Conservation (phyloP, 2,888 invertebrate genomes). For the Dolomedes plantarius region DNA sequence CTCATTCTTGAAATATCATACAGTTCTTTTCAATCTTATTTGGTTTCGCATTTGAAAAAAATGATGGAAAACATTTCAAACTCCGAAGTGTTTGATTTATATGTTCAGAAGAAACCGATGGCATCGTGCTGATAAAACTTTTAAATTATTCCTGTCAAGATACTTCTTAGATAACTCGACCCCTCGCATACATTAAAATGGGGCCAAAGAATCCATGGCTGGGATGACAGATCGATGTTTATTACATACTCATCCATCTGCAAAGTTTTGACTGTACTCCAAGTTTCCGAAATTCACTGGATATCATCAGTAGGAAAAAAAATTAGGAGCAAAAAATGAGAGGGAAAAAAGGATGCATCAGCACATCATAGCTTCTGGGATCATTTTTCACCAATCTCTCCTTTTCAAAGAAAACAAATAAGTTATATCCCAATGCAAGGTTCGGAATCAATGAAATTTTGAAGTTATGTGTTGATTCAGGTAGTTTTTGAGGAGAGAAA, state of each 20-base stretch:
- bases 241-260: conserved; percentile 40
- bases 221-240: conserved; percentile 51
- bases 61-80: no score
- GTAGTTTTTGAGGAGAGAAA: no score
- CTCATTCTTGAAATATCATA: no score
- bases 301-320: conserved; percentile 13
- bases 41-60: no score
- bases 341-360: background rate
- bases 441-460: no score
- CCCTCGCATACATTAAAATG: background rate
- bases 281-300: conserved; percentile 7
- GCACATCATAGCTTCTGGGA: conserved; percentile 35
- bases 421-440: background rate
- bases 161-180: background rate
- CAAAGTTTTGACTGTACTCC: conserved; percentile 26
- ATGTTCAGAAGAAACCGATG: no score
- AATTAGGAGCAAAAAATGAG: background rate
- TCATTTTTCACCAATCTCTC: conserved; percentile 54
- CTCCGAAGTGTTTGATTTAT: no score
- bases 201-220: background rate
- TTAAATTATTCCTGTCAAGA: background rate
- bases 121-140: no score
- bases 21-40: no score
- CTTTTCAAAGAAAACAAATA: background rate
- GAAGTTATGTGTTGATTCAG: no score